Base-by-base conservation (phyloP, 2,113 vertebrate genomes). In the Rana temporaria region DNA sequence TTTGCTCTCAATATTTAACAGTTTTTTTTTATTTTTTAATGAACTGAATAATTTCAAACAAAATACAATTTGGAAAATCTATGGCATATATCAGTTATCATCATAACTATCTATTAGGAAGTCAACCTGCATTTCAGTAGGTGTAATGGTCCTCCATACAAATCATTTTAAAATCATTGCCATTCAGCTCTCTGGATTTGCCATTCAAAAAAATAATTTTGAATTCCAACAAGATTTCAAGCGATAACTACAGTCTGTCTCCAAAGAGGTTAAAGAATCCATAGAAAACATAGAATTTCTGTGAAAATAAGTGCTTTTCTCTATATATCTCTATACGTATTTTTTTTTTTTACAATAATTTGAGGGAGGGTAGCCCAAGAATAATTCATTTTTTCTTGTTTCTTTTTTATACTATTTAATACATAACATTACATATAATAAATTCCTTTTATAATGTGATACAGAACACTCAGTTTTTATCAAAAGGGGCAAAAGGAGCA, bases 401-500 rank as follows among this genome's bases (percentile, higher is more conserved):
- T 90, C 91, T 38, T 91, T 93, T 14, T 85, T 88, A 22, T 86
- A 89, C 88, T 90, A 92, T 69, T 74, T 66, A 91, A 92, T 38
- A 94, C 93, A 94, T 92, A 94, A 90, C 88, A 73, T 90, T 90
- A 90, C 87, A 90, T 90, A 88, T 93, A 91, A 93, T 91, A 94
- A 94, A 94, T 86, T 90, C 91, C 90, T 90, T 91, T 89, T 88
- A 89, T 88, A 89, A 90, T 90, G 90, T 91, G 92, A 92, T 89
- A 92, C 91, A 94, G 86, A 86, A 90, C 73, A 85, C 82, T 85
- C 86, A 88, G 81, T 91, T n/a, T n/a, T n/a, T 93, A 93, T 93
- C 93, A 94, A 93, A 94, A 94, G 90, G 52, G 91, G 90, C 90
- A 94, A 94, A 93, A 94, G 90, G n/a, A 91, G 90, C 90, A 94